Conservation (phyloP, 2,113 vertebrate genomes). For the Heptranchias perlo region DNA sequence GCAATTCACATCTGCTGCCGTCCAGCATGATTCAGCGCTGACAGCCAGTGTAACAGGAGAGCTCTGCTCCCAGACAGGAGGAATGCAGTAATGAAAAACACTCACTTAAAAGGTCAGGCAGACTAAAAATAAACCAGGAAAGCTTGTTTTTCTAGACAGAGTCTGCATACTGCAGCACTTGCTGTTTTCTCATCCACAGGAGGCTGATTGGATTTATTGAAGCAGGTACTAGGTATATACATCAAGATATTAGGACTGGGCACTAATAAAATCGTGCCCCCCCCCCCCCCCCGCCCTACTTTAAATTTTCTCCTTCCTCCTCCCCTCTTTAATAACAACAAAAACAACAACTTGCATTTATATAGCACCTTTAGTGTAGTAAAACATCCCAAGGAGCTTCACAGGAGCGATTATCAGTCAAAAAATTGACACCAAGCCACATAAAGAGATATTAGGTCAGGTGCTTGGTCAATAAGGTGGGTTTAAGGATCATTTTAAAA, state of each 20-base stretch:
- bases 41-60: conserved; percentile 27
- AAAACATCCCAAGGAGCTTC: not conserved
- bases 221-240: not conserved
- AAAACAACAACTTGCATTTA: not conserved
- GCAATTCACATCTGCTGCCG: conserved; percentile 12
- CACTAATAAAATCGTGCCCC: not conserved
- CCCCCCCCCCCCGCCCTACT: not conserved
- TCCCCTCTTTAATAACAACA: not conserved
- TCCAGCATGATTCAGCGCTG: conserved; percentile 9
- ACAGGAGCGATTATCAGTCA: not conserved
- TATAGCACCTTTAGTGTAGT: not conserved
- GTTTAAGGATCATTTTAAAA: not conserved
- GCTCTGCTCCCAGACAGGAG: conserved; percentile 15
- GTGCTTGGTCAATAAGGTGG: not conserved
- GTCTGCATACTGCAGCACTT: conserved; percentile 9
- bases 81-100: conserved; percentile 37
- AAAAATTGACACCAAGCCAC: not conserved
- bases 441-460: too few species aligned
- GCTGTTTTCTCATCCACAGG: not conserved
- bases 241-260: not conserved
- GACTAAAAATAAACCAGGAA: conserved; percentile 37
- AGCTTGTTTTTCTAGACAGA: conserved; percentile 37
- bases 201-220: conserved; percentile 32
- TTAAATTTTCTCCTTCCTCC: not conserved
- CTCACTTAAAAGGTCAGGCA: conserved; percentile 31